Conservation (phyloP, 2,797 vertebrate genomes). For the Hippoglossus hippoglossus region DNA sequence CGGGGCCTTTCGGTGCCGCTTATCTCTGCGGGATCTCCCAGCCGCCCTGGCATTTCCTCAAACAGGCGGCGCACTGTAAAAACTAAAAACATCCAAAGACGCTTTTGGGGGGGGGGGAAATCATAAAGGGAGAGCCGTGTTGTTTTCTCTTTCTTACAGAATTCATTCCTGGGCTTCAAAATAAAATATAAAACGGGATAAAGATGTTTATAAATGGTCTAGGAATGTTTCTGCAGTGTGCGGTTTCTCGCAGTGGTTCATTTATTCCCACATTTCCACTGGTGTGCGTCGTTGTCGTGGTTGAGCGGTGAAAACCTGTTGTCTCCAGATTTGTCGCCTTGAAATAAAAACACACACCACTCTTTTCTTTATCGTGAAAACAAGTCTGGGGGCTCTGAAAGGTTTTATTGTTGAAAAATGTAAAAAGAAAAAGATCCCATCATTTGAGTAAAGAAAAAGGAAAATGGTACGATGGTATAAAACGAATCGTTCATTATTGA, state of each 20-base stretch:
- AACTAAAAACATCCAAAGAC: constrained; percentile 12
- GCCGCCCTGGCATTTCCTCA: constrained; percentile 82
- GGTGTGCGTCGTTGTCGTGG: not conserved
- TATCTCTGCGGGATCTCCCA: constrained; percentile 83
- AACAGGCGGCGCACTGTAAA: constrained; percentile 43
- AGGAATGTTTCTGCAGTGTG: not conserved
- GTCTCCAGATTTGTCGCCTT: constrained; percentile 14
- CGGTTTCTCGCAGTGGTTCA: not conserved
- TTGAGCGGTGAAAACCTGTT: constrained; percentile 1
- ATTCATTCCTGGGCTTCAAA: not conserved
- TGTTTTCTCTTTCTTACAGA: not conserved
- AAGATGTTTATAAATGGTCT: not conserved
- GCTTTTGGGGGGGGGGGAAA: not conserved
- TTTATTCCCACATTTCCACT: constrained; percentile 10
- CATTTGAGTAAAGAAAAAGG: too few relatives aligned
- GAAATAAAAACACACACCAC: not conserved
- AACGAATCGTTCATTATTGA: too few relatives aligned
- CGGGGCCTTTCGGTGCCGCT: constrained; percentile 77
- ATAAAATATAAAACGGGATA: too few relatives aligned
- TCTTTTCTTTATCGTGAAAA: not conserved
- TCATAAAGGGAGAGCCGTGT: not conserved
- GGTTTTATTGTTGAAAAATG: too few relatives aligned
- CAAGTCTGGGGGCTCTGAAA: too few relatives aligned
- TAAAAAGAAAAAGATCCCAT: too few relatives aligned
- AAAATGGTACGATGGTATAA: too few relatives aligned